Percentiles rank a stretch among this genome's conserved stretches.
phyloP scores from a whole-genome alignment of 1,140 invertebrate genomes.

The Orchesella cincta region DNA sequence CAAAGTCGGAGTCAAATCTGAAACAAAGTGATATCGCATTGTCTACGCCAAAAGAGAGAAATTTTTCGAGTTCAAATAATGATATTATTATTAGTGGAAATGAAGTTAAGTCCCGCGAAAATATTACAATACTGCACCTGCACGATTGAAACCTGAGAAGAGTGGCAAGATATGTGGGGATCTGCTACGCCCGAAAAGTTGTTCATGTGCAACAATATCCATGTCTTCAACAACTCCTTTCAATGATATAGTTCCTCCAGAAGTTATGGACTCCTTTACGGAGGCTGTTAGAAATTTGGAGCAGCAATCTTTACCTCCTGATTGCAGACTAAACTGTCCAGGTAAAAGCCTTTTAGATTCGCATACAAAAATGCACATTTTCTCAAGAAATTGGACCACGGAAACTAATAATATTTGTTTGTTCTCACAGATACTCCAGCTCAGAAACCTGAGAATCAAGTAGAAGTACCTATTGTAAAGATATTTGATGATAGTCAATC shows the following conservation, averaged over 20 bases:
- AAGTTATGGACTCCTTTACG: slow-evolving; percentile 45
- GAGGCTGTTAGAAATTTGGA: slow-evolving; percentile 44
- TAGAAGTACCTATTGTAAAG: not conserved
- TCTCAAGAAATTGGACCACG: not conserved
- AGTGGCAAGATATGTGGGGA: slow-evolving; percentile 38
- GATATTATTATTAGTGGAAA: slow-evolving; percentile 25
- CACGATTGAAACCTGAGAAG: slow-evolving; percentile 50
- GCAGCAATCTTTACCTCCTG: slow-evolving; percentile 26
- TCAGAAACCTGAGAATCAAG: no score
- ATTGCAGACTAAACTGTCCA: slow-evolving; percentile 13
- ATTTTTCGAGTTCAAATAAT: slow-evolving; percentile 39
- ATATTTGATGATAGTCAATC: slow-evolving; percentile 4
- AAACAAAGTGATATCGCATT: slow-evolving; percentile 62
- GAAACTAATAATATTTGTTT: no score
- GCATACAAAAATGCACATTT: not conserved
- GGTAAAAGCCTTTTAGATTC: no score
- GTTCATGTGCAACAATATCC: slow-evolving; percentile 46
- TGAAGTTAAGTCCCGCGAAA: slow-evolving; percentile 41
- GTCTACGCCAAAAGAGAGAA: slow-evolving; percentile 31
- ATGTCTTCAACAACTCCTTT: not conserved
- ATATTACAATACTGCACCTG: slow-evolving; percentile 48
- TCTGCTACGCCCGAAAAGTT: slow-evolving; percentile 44
- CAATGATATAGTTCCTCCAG: slow-evolving; percentile 39
- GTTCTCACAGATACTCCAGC: no score
- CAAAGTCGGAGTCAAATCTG: slow-evolving; percentile 89